Percentiles rank a stretch among this genome's conserved stretches.
Conservation (phyloP, 2,888 invertebrate species). For the Adelognathus sp. region DNA sequence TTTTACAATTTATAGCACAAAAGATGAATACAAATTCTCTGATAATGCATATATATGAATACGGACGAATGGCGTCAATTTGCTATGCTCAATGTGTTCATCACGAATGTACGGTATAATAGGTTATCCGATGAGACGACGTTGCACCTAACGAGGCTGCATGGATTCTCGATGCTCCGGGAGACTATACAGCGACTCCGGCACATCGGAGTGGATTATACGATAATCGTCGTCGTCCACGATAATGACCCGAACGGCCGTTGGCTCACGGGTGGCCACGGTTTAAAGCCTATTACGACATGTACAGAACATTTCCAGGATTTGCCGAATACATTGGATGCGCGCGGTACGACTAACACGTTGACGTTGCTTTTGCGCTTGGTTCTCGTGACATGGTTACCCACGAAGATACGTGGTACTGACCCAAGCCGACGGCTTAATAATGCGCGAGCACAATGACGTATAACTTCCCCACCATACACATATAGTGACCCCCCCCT, state of each 20-base stretch:
- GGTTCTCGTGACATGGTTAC: slow-evolving; percentile 28
- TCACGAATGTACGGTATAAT: neutral
- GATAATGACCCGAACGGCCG: slow-evolving; percentile 53
- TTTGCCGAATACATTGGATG: slow-evolving; percentile 57
- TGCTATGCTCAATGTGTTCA: too few species aligned
- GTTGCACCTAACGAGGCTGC: neutral
- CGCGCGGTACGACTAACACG: slow-evolving; percentile 35
- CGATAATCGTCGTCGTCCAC: slow-evolving; percentile 49
- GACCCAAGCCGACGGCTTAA: slow-evolving; percentile 61
- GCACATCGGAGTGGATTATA: slow-evolving; percentile 43
- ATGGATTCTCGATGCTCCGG: slow-evolving; percentile 15
- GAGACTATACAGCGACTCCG: neutral
- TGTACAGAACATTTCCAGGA: slow-evolving; percentile 59
- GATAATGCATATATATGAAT: too few species aligned
- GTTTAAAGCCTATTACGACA: slow-evolving; percentile 62
- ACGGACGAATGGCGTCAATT: too few species aligned
- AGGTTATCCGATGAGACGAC: neutral
- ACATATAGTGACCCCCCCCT: neutral
- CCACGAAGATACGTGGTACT: slow-evolving; percentile 57
- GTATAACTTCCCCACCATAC: slow-evolving; percentile 31
- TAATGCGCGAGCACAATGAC: slow-evolving; percentile 58
- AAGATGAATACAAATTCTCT: too few species aligned
- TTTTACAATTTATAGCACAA: too few species aligned
- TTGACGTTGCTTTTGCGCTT: slow-evolving; percentile 44
- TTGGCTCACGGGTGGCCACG: slow-evolving; percentile 37